phyloP scores from a whole-genome alignment of 2,113 vertebrate genomes.

The Oreochromis spilurus region DNA sequence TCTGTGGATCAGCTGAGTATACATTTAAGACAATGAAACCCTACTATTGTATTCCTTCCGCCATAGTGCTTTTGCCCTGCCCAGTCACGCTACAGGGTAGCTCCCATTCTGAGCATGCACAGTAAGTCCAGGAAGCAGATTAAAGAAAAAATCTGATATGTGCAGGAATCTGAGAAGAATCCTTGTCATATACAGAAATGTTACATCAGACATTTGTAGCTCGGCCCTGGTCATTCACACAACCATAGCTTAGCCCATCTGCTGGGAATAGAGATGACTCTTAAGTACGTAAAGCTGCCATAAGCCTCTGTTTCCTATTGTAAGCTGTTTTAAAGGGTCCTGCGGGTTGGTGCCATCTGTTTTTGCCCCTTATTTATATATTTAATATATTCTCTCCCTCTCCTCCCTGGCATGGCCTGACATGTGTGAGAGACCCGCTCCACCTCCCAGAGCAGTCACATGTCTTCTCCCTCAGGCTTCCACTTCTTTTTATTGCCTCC shows the following conservation, averaged over 20 bases:
- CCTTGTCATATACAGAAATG: slow-evolving; percentile 15
- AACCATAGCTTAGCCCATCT: slow-evolving; percentile 55
- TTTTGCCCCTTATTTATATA: slow-evolving; percentile 66
- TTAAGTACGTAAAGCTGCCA: slow-evolving; percentile 68
- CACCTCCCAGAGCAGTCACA: slow-evolving; percentile 37
- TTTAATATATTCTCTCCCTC: slow-evolving; percentile 37
- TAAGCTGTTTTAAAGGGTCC: slow-evolving; percentile 71
- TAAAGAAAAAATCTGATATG: neutral
- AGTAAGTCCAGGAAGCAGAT: neutral
- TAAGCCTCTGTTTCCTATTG: slow-evolving; percentile 71
- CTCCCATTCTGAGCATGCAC: neutral
- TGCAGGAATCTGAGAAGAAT: slow-evolving; percentile 1
- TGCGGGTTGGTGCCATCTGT: slow-evolving; percentile 63
- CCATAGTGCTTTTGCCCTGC: neutral
- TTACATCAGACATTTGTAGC: slow-evolving; percentile 41
- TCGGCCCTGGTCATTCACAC: slow-evolving; percentile 42
- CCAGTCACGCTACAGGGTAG: neutral
- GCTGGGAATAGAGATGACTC: slow-evolving; percentile 55
- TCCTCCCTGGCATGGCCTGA: slow-evolving; percentile 12
- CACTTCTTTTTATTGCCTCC: slow-evolving; percentile 10
- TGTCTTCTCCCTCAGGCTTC: slow-evolving; percentile 46
- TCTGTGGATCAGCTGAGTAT: slow-evolving; percentile 44
- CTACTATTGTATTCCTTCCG: neutral
- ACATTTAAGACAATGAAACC: neutral
- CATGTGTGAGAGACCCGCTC: slow-evolving; percentile 23